These are phyloP conservation scores for Helostoma temminkii DNA, from an alignment of 2,797 vertebrate species.

Conservation along the genomic window DNA sequence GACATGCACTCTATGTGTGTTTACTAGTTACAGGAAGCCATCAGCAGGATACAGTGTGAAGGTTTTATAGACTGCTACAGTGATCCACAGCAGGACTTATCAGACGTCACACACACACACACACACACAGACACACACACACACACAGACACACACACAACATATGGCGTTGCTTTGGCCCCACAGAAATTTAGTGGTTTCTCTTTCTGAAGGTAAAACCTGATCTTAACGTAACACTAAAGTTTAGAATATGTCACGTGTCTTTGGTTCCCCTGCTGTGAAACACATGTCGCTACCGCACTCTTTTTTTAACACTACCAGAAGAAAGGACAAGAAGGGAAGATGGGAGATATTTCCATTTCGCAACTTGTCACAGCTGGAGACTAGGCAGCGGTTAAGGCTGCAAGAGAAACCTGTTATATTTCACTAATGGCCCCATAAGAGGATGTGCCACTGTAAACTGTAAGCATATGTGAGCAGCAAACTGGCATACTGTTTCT, in stretches of 20 bases:
- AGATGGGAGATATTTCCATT: slow-evolving; percentile 24
- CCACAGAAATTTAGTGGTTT: slow-evolving; percentile 34
- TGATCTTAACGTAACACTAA: slow-evolving; percentile 35
- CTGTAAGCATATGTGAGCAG: slow-evolving; percentile 40
- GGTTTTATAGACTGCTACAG: slow-evolving; percentile 49
- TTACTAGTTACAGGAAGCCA: slow-evolving; percentile 29
- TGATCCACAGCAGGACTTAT: slow-evolving; percentile 50
- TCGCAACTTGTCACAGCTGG: slow-evolving; percentile 19
- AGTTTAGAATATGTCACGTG: slow-evolving; percentile 36
- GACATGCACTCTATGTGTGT: slow-evolving; percentile 16
- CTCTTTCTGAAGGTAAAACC: slow-evolving; percentile 46
- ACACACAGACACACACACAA: background rate
- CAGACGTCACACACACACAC: slow-evolving; percentile 37
- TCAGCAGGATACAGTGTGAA: slow-evolving; percentile 43
- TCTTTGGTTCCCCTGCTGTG: slow-evolving; percentile 14
- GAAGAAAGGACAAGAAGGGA: slow-evolving; percentile 3
- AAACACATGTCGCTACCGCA: slow-evolving; percentile 33
- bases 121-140: slow-evolving; percentile 2
- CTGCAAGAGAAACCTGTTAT: slow-evolving; percentile 29
- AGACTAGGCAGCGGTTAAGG: slow-evolving; percentile 29
- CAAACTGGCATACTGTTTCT: background rate
- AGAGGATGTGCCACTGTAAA: slow-evolving; percentile 25
- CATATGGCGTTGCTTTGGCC: slow-evolving; percentile 44
- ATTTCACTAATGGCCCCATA: slow-evolving; percentile 19
- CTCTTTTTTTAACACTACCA: slow-evolving; percentile 5